Evolutionary conservation across 2,113 vertebrate genomes (phyloP), one percentile per base, ranked within the genome.

Genomic region (Hippoglossus stenolepis): DNA sequence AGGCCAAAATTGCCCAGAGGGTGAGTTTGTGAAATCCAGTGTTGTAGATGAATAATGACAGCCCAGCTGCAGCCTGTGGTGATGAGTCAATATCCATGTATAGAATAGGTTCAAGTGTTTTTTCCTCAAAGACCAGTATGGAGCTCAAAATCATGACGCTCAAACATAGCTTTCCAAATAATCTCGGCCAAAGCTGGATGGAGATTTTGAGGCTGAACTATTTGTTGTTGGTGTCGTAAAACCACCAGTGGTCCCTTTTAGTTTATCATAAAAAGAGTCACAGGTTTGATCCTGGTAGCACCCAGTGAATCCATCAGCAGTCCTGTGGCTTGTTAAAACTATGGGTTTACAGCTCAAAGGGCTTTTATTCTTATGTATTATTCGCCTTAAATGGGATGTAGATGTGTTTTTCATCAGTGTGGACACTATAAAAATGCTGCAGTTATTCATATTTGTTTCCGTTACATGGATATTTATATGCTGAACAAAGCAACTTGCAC

Each of bases 41-140:
- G 53, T 54, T 20, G 43, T 3, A 28, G 66, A 82, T 73, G 67
- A 76, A 60, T 65, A 59, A 71, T 74, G 77, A 90, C 83, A 80
- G 72, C 61, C 6, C 31, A 72, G 78, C 60, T 51, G 68, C 64
- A 31, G 77, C 64, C 12, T 70, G 43, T 65, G 53, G 26, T 40
- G 51, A 73, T 80, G 81, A 85, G 78, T 89, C 85, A 70, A 84
- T 91, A 73, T 66, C 15, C 43, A 31, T 84, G 40, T 62, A 64
- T 64, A 81, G 65, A 77, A 58, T 51, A 8, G 13, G 49, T 65
- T 56, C 3, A 3, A 3, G 28, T 61, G 47, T 53, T 20, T 17
- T 3, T 2, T 0, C 11, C 35, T n/a, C 35, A 56, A 66, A 43
- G 3, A 59, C n/a, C 0, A 0, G 45, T 43, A 43, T 14, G 0